A percentile compares a stretch with the other conserved stretches of the same genome.
Evolutionary conservation across 2,888 invertebrate genomes (phyloP).

Genomic region (Leptinotarsa tumamoca): DNA sequence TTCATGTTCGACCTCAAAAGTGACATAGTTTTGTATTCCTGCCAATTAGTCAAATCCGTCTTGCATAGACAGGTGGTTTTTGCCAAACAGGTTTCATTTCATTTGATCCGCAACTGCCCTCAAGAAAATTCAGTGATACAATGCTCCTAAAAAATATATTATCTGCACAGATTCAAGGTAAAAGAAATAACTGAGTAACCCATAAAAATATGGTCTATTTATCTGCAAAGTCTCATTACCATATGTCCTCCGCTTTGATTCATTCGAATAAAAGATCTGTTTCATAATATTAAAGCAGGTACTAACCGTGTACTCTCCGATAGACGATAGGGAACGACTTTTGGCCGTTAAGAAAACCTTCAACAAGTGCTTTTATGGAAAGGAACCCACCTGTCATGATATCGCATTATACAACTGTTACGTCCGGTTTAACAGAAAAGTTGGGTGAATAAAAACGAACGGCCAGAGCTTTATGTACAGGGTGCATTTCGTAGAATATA

Average conservation of each 20-base stretch:
- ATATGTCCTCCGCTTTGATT: constrained; percentile 11
- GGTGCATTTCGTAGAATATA: not conserved
- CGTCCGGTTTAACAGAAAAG: constrained; percentile 43
- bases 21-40: too few relatives aligned
- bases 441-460: constrained; percentile 14
- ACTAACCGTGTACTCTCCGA: not conserved
- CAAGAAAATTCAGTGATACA: too few relatives aligned
- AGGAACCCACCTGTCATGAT: constrained; percentile 46
- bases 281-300: constrained; percentile 7
- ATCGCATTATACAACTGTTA: constrained; percentile 47
- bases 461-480: not conserved
- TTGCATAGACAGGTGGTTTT: too few relatives aligned
- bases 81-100: too few relatives aligned
- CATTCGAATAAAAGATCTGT: constrained; percentile 5
- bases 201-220: constrained; percentile 4
- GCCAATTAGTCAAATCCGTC: too few relatives aligned
- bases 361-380: constrained; percentile 30
- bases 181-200: not conserved
- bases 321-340: constrained; percentile 17
- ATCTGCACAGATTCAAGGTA: not conserved
- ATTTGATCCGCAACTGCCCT: too few relatives aligned
- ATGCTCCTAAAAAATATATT: not conserved
- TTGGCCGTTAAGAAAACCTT: constrained; percentile 38
- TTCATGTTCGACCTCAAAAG: too few relatives aligned
- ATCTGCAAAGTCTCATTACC: constrained; percentile 1